Percentiles rank a stretch among this genome's conserved stretches.
These are phyloP conservation scores for Plebejus anna DNA, from an alignment of 2,888 invertebrate genomes.

Conservation along the genomic window DNA sequence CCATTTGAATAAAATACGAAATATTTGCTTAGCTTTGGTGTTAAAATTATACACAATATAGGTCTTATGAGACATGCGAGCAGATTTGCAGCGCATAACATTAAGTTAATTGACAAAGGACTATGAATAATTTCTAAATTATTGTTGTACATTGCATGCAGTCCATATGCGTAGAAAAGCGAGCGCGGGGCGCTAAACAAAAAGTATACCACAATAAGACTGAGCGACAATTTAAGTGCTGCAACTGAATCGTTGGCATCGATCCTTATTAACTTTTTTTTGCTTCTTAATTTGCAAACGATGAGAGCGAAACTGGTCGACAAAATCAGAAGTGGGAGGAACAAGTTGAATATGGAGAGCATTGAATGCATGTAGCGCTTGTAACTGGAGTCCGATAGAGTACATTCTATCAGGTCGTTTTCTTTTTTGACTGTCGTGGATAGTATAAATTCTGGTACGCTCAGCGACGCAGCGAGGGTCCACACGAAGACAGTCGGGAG, in stretches of 20 bases:
- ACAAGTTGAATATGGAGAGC: slow-evolving; percentile 62
- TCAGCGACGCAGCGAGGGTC: slow-evolving; percentile 78
- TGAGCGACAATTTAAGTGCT: slow-evolving; percentile 62
- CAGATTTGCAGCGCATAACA: slow-evolving; percentile 53
- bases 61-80: slow-evolving; percentile 48
- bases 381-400: slow-evolving; percentile 73
- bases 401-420: slow-evolving; percentile 64
- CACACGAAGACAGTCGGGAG: slow-evolving; percentile 79
- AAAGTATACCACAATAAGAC: slow-evolving; percentile 57
- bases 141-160: slow-evolving; percentile 49
- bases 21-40: slow-evolving; percentile 48
- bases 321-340: slow-evolving; percentile 62
- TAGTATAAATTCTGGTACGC: slow-evolving; percentile 80
- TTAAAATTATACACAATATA: slow-evolving; percentile 48
- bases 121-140: slow-evolving; percentile 41
- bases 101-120: slow-evolving; percentile 47
- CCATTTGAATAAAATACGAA: slow-evolving; percentile 50
- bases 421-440: slow-evolving; percentile 68
- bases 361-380: slow-evolving; percentile 64
- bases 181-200: slow-evolving; percentile 63
- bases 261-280: slow-evolving; percentile 47
- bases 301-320: slow-evolving; percentile 51
- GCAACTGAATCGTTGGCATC: slow-evolving; percentile 52
- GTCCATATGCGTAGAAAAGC: slow-evolving; percentile 51
- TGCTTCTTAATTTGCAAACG: slow-evolving; percentile 55